Percentiles rank a stretch among this genome's conserved stretches.
Conservation (phyloP, 1,140 invertebrate species). For the Diachasmimorpha longicaudata region DNA sequence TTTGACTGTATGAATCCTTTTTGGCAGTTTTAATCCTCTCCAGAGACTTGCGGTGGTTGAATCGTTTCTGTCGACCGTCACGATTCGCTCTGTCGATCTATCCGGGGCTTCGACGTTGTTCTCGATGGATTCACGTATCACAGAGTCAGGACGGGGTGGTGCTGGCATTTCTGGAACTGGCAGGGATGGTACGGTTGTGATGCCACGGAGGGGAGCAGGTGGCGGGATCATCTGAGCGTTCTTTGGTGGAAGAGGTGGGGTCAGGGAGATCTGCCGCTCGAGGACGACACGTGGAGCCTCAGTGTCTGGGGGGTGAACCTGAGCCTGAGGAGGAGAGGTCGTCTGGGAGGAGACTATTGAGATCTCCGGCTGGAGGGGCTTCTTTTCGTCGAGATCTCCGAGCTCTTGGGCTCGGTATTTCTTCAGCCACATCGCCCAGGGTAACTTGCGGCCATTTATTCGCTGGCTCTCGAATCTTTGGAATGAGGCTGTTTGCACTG, state of each 20-base stretch:
- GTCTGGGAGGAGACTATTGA: constrained; percentile 10
- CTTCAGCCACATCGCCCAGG: constrained; percentile 69
- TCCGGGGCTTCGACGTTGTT: constrained; percentile 14
- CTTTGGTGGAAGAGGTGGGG: constrained; percentile 59
- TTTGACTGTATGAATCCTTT: constrained; percentile 51
- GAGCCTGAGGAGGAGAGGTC: neutral
- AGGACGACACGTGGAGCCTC: constrained; percentile 30
- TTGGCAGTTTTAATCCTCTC: constrained; percentile 42
- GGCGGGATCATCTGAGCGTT: constrained; percentile 53
- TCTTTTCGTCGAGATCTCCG: constrained; percentile 49
- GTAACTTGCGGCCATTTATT: constrained; percentile 72
- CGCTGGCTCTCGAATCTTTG: constrained; percentile 79
- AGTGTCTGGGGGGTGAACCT: neutral
- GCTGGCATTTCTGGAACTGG: constrained; percentile 55
- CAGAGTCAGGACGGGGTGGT: constrained; percentile 56
- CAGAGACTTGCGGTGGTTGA: constrained; percentile 8
- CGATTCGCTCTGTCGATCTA: constrained; percentile 21
- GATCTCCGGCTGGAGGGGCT: constrained; percentile 21
- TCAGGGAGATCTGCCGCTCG: constrained; percentile 48
- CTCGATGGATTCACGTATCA: constrained; percentile 33
- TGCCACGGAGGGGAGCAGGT: constrained; percentile 54
- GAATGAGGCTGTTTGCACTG: constrained; percentile 72
- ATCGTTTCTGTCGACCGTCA: constrained; percentile 16
- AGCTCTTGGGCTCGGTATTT: constrained; percentile 55
- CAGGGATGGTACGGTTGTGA: constrained; percentile 52